These are phyloP conservation scores for Drosophila cracens DNA, from an alignment of 2,888 invertebrate genomes.

Conservation along the genomic window DNA sequence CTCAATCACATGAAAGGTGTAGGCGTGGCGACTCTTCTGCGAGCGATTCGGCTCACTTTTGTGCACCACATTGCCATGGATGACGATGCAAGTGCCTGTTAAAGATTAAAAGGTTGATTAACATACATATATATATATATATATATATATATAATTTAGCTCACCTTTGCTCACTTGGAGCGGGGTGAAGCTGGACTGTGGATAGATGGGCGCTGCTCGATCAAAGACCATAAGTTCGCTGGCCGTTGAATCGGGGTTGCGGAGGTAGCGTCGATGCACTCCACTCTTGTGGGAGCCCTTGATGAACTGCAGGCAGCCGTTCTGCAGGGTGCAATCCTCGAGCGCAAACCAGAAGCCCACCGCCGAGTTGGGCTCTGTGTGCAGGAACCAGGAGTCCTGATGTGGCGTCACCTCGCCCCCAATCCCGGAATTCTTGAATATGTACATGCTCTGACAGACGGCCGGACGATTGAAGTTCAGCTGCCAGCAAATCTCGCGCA, in stretches of 20 bases:
- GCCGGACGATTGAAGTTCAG: constrained; percentile 92
- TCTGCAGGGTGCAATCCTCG: constrained; percentile 95
- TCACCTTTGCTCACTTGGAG: constrained; percentile 94
- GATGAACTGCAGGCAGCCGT: constrained; percentile 97
- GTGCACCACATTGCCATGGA: constrained; percentile 97
- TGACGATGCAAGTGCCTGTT: constrained; percentile 93
- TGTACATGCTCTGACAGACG: constrained; percentile 98
- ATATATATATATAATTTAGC: background rate
- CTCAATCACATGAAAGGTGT: constrained; percentile 97
- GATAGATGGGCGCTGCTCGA: constrained; percentile 89
- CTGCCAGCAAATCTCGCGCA: constrained; percentile 91
- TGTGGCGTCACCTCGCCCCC: constrained; percentile 94
- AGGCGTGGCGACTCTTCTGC: constrained; percentile 93
- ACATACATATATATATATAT: background rate
- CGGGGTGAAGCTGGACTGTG: constrained; percentile 90
- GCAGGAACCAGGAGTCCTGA: constrained; percentile 95
- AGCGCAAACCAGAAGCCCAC: constrained; percentile 98
- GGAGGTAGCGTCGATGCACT: constrained; percentile 88
- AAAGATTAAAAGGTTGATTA: background rate
- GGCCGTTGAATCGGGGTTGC: constrained; percentile 89
- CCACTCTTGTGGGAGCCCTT: constrained; percentile 96
- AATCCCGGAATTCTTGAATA: constrained; percentile 96
- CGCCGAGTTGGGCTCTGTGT: constrained; percentile 92
- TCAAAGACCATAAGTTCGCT: constrained; percentile 89
- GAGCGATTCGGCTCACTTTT: constrained; percentile 95